Evolutionary conservation across 2,797 vertebrate genomes (phyloP).

Genomic region (Caiman crocodilus): DNA sequence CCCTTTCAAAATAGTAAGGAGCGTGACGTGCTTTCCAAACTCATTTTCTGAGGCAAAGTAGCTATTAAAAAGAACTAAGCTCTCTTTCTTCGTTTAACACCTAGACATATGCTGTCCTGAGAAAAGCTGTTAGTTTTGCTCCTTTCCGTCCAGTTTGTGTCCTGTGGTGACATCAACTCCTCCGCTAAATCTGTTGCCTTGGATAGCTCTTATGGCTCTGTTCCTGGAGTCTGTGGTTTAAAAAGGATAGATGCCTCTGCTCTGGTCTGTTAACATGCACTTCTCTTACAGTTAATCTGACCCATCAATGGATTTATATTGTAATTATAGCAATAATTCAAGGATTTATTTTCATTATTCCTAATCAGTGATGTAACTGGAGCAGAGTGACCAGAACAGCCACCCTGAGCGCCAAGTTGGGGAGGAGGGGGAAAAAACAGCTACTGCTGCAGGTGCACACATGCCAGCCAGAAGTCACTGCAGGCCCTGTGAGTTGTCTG

Average conservation of each 20-base stretch:
- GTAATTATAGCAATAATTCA: not conserved
- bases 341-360: not conserved
- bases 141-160: conserved; percentile 61
- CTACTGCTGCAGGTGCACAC: no score
- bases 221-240: conserved; percentile 33
- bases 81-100: conserved; percentile 40
- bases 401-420: no score
- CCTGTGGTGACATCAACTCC: conserved; percentile 45
- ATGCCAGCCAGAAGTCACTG: no score
- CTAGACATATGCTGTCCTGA: conserved; percentile 45
- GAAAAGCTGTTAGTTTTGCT: conserved; percentile 34
- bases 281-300: not conserved
- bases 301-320: not conserved
- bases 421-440: no score
- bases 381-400: no score
- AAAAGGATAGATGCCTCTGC: not conserved
- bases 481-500: no score
- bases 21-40: not conserved
- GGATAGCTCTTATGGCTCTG: conserved; percentile 34
- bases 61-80: not conserved
- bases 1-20: not conserved
- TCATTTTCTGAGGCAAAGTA: not conserved
- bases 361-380: not conserved
- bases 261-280: not conserved
- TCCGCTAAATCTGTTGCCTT: conserved; percentile 68